phyloP scores from a whole-genome alignment of 2,888 invertebrate genomes.

The Cremastobaeus sp. region DNA sequence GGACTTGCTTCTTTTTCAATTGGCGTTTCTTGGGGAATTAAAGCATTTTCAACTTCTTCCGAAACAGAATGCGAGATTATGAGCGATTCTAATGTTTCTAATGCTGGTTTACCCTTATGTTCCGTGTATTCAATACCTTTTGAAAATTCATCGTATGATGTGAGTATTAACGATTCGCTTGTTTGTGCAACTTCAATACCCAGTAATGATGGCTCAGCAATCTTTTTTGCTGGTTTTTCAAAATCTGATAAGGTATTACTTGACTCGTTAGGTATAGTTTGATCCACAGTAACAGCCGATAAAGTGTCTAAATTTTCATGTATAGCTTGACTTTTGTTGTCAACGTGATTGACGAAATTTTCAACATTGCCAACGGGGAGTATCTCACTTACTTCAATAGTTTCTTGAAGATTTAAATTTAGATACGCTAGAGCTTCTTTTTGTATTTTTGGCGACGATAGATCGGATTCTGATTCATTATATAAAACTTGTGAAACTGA shows the following conservation, averaged over 20 bases:
- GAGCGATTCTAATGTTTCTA: constrained; percentile 65
- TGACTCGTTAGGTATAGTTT: constrained; percentile 65
- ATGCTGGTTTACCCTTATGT: constrained; percentile 61
- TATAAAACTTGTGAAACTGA: constrained; percentile 68
- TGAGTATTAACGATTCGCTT: constrained; percentile 65
- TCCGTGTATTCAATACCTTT: constrained; percentile 61
- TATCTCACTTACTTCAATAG: constrained; percentile 68
- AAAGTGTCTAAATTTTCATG: constrained; percentile 68
- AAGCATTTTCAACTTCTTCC: constrained; percentile 64
- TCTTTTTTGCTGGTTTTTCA: constrained; percentile 70
- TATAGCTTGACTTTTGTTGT: constrained; percentile 67
- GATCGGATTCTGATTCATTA: constrained; percentile 63
- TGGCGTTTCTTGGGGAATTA: constrained; percentile 66
- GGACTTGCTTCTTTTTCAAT: constrained; percentile 66
- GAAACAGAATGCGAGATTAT: constrained; percentile 64
- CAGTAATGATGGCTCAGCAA: constrained; percentile 73
- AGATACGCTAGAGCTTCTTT: constrained; percentile 73
- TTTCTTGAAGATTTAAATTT: constrained; percentile 72
- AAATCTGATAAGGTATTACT: constrained; percentile 61
- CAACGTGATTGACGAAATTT: constrained; percentile 66
- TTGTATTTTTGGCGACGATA: constrained; percentile 66
- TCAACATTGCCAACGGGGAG: constrained; percentile 63
- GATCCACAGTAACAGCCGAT: constrained; percentile 66
- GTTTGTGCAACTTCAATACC: constrained; percentile 73
- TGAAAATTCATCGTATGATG: constrained; percentile 65